Base-by-base conservation (phyloP, 2,113 vertebrate species). In the Spea bombifrons region DNA sequence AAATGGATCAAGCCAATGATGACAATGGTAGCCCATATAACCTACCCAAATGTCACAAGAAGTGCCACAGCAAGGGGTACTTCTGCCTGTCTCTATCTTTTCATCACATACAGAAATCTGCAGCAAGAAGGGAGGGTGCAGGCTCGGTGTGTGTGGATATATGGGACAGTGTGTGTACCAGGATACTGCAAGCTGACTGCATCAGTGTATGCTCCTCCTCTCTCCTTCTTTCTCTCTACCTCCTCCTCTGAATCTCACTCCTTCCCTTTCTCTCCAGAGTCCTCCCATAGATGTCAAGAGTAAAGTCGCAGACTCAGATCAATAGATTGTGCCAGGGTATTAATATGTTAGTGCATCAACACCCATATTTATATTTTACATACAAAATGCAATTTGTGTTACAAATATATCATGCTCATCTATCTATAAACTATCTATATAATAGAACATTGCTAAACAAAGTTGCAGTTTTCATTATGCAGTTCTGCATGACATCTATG, bases 141-240 rank as follows among this genome's bases (percentile, higher is more conserved):
- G 76, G 75, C 45, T 82, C 4, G 64, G 85, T 77, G 74, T 81
- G 3, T 10, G 82, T 84, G 71, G 81, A 66, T 80, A 84, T 73
- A 70, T 64, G 67, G 83, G 81, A 90, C 86, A 84, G 84, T 86
- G 85, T 75, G 77, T 85, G 87, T 85, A 87, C 85, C 4, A 67
- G 89, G 88, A 88, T 90, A 86, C 92, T 92, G 91, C 92, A 91
- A 91, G 91, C 89, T 91, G 90, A 90, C 92, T 86, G 92, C 92
- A 92, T 90, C 89, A 90, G 86, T 87, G 92, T 92, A 90, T 89
- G 91, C 90, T 91, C 91, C 89, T 92, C 92, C 92, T 90, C 88
- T 85, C 84, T 83, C 81, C 86, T 83, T 83, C 84, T 82, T 85
- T 83, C 83, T 71, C 66, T 82, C 83, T 76, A 84, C 82, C 64